These are phyloP conservation scores for Caretta caretta DNA, from an alignment of 2,113 vertebrate genomes.

Conservation along the genomic window DNA sequence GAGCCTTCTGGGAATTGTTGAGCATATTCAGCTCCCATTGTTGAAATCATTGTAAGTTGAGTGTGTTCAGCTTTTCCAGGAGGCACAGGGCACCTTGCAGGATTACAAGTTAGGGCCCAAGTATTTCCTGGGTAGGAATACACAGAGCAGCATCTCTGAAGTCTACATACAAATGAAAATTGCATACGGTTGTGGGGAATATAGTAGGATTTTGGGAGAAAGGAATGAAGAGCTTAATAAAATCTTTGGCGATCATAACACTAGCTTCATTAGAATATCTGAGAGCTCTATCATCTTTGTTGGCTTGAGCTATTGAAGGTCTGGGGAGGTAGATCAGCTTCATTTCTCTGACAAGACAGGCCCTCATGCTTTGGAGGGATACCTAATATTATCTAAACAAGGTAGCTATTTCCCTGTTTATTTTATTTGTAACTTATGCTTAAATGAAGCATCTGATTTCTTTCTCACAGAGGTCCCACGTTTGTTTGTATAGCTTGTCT, in stretches of 20 bases:
- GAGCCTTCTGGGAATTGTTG: not conserved
- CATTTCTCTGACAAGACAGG: not conserved
- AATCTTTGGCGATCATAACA: not conserved
- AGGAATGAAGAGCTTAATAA: not conserved
- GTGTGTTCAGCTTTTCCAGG: not conserved
- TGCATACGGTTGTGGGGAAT: not conserved
- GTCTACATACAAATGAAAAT: not conserved
- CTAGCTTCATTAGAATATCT: not conserved
- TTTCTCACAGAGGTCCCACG: not conserved
- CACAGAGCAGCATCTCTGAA: not conserved
- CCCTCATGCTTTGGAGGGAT: too few relatives aligned
- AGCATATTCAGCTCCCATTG: not conserved
- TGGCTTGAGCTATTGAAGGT: not conserved
- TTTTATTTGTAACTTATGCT: not conserved
- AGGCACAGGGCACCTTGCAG: not conserved
- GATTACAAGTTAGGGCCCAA: not conserved
- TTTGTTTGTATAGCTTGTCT: not conserved
- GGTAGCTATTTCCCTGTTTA: not conserved
- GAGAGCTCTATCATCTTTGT: not conserved
- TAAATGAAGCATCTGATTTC: not conserved
- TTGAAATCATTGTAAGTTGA: not conserved
- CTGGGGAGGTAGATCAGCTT: not conserved
- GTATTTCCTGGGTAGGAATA: not conserved
- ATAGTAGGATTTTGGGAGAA: not conserved
- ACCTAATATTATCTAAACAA: not conserved